Evolutionary conservation across 2,888 invertebrate genomes (phyloP), one percentile per base, ranked within the genome.

Genomic region (Chesias legatella): DNA sequence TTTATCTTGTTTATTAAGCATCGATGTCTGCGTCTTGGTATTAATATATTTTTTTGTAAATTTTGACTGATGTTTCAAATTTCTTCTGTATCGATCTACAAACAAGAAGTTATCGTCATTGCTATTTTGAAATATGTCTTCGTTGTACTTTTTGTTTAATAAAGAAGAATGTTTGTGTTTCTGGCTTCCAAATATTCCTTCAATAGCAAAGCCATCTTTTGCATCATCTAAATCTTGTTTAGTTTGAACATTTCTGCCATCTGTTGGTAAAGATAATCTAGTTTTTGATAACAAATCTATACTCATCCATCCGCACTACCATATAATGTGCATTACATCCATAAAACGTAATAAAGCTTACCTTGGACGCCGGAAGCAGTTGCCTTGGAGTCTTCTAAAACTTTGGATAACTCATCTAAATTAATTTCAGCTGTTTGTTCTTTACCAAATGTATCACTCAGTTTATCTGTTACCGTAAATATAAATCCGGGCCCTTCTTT

Each of bases 361-460:
- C 13, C 5, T 17, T 17, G 13, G 3, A 17, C 2, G 13, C 13
- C 13, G 13, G 5, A 2, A 17, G 13, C n/a, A 20, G 3, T 17
- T n/a, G 0, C n/a, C 11, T 39, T 43, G 21, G 8, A 8, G 6
- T 25, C 28, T 24, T 27, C 30, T 9, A 48, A 37, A 23, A 8
- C 27, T 10, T 39, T 45, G 0, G 48, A 31, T 0, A 57, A 13
- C 6, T 50, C 42, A n/a, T 56, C 55, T 9, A 56, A 47, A 32
- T 43, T 45, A 1, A 46, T 33, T 6, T 56, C 42, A 21, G 8
- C 24, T 25, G 34, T 24, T 0, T 10, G 6, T 6, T 25, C 22
- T 8, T 37, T 24, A 8, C 13, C 13, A 17, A 3, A 3, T 17
- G 6, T 26, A 8, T 22, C n/a, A 10, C 10, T 17, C 4, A 4